These are phyloP conservation scores for Nyctibius grandis DNA, from an alignment of 2,797 vertebrate genomes.

Conservation along the genomic window DNA sequence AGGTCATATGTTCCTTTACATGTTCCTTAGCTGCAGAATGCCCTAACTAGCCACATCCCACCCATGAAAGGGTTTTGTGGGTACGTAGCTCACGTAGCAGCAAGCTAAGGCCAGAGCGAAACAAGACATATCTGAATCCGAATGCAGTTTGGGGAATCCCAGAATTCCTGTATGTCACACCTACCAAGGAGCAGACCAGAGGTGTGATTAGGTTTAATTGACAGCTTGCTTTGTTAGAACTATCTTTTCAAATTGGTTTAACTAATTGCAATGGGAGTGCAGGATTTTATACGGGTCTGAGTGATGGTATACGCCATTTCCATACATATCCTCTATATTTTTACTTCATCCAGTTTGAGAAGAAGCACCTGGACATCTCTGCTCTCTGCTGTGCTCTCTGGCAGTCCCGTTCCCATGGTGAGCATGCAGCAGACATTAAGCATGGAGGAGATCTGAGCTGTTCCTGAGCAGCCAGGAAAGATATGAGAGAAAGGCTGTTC, in stretches of 20 bases:
- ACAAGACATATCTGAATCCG: not conserved
- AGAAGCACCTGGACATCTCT: not conserved
- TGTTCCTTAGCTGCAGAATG: not conserved
- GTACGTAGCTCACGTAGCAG: not conserved
- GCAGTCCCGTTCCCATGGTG: not conserved
- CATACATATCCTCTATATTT: not conserved
- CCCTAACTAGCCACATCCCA: not conserved
- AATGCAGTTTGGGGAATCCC: not conserved
- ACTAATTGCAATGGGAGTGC: not conserved
- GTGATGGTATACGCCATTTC: not conserved
- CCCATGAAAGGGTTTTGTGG: not conserved
- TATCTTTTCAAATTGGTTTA: not conserved
- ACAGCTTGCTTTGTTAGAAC: not conserved
- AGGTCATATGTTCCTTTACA: not conserved
- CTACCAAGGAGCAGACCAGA: not conserved
- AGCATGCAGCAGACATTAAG: not conserved
- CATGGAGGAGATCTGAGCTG: not conserved
- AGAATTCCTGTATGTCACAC: not conserved
- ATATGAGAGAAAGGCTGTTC: not conserved
- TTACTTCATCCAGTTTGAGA: not conserved
- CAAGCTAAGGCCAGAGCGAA: not conserved
- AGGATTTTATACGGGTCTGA: not conserved
- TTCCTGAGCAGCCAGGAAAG: not conserved
- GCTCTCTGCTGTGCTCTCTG: not conserved
- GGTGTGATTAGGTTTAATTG: not conserved